phyloP scores from a whole-genome alignment of 2,888 invertebrate genomes.

The Andrena haemorrhoa region DNA sequence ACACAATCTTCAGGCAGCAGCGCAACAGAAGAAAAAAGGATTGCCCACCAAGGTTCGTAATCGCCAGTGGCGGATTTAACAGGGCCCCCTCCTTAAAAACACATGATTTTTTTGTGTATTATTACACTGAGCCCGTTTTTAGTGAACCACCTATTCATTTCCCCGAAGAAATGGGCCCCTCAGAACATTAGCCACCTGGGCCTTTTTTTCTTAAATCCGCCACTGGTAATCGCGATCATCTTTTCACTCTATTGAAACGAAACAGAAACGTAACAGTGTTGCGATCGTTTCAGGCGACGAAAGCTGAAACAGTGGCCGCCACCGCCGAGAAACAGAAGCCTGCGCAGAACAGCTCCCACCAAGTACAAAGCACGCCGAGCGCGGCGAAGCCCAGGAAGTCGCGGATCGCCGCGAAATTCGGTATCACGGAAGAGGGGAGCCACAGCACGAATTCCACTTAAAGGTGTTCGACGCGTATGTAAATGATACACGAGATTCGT shows the following conservation, averaged over 20 bases:
- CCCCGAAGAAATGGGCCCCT: too few species aligned
- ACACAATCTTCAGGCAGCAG: constrained; percentile 46
- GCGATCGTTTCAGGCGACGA: constrained; percentile 50
- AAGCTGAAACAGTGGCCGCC: constrained; percentile 53
- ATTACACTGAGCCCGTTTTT: too few species aligned
- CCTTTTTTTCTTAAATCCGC: neutral
- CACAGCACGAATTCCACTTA: constrained; percentile 64
- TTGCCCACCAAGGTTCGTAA: constrained; percentile 42
- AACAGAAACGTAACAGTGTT: too few species aligned
- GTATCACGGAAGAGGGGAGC: constrained; percentile 60
- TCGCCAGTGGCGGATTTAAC: too few species aligned
- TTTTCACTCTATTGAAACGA: too few species aligned
- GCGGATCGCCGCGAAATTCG: constrained; percentile 84
- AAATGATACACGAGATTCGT: constrained; percentile 18
- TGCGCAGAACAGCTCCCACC: constrained; percentile 61
- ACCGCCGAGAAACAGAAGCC: constrained; percentile 56
- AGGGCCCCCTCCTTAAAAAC: too few species aligned
- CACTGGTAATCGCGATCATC: neutral
- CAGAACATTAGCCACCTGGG: neutral
- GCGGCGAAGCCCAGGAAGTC: constrained; percentile 79
- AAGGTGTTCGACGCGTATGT: neutral
- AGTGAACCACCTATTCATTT: too few species aligned
- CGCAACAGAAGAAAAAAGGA: constrained; percentile 56
- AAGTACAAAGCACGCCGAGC: constrained; percentile 72
- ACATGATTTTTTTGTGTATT: too few species aligned